Base-by-base conservation (phyloP, 2,113 vertebrate genomes). In the Datnioides undecimradiatus region DNA sequence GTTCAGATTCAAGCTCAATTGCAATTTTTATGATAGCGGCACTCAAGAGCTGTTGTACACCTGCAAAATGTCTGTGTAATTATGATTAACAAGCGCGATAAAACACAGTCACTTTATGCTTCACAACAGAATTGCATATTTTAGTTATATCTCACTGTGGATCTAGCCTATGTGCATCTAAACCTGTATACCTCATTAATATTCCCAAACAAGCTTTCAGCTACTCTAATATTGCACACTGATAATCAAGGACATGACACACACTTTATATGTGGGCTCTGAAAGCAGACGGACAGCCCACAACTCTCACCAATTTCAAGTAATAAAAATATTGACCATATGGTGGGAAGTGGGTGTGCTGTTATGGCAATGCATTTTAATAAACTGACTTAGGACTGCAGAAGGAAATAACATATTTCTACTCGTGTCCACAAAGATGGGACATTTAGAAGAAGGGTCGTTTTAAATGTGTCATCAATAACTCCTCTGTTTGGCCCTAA, bases 251-350 rank as follows among this genome's bases (percentile, higher is more conserved):
- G 54, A 65, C 76, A 85, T 73, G 51, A 80, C 66, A 73, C 3
- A 77, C 52, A 73, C 72, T 80, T 74, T 69, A 54, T 67, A 76
- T 45, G 58, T 76, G 66, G 83, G 74, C 60, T 79, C 25, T 69
- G 38, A 77, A 74, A 68, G 60, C 64, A 75, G 72, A 49, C 21
- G 38, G 51, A 65, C 68, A 68, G 69, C 84, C 69, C 69, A 74
- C 73, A 81, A 83, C 67, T 80, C 73, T 69, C 46, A 66, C 65
- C 41, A 83, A 83, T 73, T 70, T 68, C 31, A 69, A 55, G 33
- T 68, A 57, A 75, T 69, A 60, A 49, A 81, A 77, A 88, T 80
- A 77, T 72, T 84, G 80, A 80, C 83, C 75, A 88, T 84, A 86
- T 82, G 72, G 48, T 75, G 72, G 64, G 68, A 74, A 68, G 78